Evolutionary conservation across 2,797 vertebrate genomes (phyloP).

Genomic region (Danio albolineatus): DNA sequence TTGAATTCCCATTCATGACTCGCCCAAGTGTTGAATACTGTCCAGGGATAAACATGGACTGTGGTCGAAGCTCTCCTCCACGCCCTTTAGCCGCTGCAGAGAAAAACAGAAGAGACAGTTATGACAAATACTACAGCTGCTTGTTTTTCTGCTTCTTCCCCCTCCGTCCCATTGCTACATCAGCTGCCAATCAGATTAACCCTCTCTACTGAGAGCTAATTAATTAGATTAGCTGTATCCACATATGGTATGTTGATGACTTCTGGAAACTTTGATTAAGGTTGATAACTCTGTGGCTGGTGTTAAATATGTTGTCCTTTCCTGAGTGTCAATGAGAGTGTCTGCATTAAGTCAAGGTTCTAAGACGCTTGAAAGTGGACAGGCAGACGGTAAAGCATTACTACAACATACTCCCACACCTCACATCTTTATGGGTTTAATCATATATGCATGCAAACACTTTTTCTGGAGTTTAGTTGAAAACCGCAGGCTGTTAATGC

Average conservation of each 20-base stretch:
- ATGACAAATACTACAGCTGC: slow-evolving; percentile 40
- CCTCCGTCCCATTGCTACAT: slow-evolving; percentile 49
- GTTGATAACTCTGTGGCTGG: slow-evolving; percentile 41
- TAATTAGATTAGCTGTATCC: slow-evolving; percentile 73
- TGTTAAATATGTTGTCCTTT: slow-evolving; percentile 27
- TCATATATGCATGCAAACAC: slow-evolving; percentile 9
- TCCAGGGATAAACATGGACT: slow-evolving; percentile 88
- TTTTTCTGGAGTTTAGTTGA: slow-evolving; percentile 19
- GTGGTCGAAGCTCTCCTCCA: slow-evolving; percentile 82
- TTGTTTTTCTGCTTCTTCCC: slow-evolving; percentile 34
- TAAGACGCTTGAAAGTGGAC: slow-evolving; percentile 16
- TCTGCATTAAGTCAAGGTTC: slow-evolving; percentile 2
- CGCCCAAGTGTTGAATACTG: slow-evolving; percentile 88
- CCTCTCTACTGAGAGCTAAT: slow-evolving; percentile 68
- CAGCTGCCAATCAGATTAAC: slow-evolving; percentile 65
- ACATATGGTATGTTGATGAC: slow-evolving; percentile 68
- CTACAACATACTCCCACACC: neutral
- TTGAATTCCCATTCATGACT: slow-evolving; percentile 79
- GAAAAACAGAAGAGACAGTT: slow-evolving; percentile 50
- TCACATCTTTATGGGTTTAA: slow-evolving; percentile 15
- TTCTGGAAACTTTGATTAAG: slow-evolving; percentile 72
- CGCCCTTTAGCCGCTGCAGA: slow-evolving; percentile 79
- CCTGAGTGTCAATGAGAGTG: slow-evolving; percentile 1
- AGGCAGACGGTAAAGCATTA: slow-evolving; percentile 13
- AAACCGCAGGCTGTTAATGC: slow-evolving; percentile 32